Percentiles rank a stretch among this genome's conserved stretches.
These are phyloP conservation scores for Rutpela maculata DNA, from an alignment of 2,888 invertebrate genomes.

Conservation along the genomic window DNA sequence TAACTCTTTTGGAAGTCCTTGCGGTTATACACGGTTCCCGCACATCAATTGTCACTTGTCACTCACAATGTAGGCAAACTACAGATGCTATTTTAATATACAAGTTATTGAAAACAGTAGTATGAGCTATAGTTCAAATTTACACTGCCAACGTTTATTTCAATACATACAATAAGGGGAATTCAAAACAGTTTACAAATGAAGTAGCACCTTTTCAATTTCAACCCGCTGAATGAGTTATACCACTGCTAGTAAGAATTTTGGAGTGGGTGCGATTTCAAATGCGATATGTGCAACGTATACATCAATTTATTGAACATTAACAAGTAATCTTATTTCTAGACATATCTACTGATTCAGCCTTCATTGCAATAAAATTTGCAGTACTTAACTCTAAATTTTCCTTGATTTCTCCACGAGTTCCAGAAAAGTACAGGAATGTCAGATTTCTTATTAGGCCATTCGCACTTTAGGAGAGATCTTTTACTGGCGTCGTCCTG, in stretches of 20 bases:
- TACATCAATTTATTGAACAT: slow-evolving; percentile 31
- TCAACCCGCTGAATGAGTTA: background rate
- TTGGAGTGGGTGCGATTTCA: slow-evolving; percentile 5
- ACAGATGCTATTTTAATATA: background rate
- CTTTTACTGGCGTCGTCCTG: slow-evolving; percentile 37
- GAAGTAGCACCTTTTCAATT: slow-evolving; percentile 2
- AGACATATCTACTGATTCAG: slow-evolving; percentile 24
- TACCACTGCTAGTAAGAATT: background rate
- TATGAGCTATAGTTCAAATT: background rate
- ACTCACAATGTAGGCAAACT: background rate
- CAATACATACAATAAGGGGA: background rate
- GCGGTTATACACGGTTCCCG: no score
- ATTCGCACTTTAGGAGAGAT: slow-evolving; percentile 34
- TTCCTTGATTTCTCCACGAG: slow-evolving; percentile 31
- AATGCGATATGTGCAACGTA: slow-evolving; percentile 3
- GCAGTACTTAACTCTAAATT: slow-evolving; percentile 39
- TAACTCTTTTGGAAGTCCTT: no score
- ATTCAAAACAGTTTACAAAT: background rate
- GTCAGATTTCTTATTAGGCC: slow-evolving; percentile 35
- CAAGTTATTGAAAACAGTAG: background rate
- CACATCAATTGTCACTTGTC: no score
- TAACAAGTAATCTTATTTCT: slow-evolving; percentile 23
- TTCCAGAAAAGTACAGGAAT: slow-evolving; percentile 42
- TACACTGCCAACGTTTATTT: background rate
- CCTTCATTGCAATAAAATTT: slow-evolving; percentile 31